Conservation (phyloP, 2,888 invertebrate genomes). For the Mesorhabditis spiculigera region DNA sequence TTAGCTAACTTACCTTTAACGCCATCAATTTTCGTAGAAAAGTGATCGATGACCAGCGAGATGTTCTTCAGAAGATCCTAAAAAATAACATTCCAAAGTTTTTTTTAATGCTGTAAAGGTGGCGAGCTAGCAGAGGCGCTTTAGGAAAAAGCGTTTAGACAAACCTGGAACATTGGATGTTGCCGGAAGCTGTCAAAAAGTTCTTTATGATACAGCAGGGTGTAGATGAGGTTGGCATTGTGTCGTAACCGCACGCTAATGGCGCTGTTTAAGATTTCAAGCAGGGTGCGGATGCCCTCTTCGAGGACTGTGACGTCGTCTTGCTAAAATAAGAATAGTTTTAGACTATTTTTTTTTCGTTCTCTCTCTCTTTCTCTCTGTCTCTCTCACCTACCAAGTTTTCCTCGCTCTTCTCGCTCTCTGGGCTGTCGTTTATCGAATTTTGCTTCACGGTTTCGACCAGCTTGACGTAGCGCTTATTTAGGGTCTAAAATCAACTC, state of each 20-base stretch:
- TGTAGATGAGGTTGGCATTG: conserved; percentile 89
- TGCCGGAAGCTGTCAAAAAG: conserved; percentile 81
- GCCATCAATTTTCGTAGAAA: conserved; percentile 31
- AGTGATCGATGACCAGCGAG: conserved; percentile 36
- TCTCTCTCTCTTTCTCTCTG: neutral
- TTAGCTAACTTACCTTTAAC: too few relatives aligned
- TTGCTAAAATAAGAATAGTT: conserved; percentile 65
- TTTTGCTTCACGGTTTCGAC: conserved; percentile 31
- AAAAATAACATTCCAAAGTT: conserved; percentile 7
- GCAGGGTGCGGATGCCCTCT: conserved; percentile 89
- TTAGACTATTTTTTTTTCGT: neutral
- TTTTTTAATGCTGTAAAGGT: too few relatives aligned
- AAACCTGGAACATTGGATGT: conserved; percentile 77
- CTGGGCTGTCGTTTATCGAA: conserved; percentile 29
- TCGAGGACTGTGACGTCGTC: conserved; percentile 87
- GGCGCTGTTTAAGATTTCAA: conserved; percentile 94
- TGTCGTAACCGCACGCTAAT: conserved; percentile 66
- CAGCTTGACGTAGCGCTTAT: conserved; percentile 70
- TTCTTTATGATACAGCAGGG: conserved; percentile 84
- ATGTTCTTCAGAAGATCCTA: conserved; percentile 40
- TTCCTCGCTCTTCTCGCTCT: conserved; percentile 14
- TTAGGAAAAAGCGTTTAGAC: conserved; percentile 62
- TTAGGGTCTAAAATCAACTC: conserved; percentile 32
- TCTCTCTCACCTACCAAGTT: conserved; percentile 18
- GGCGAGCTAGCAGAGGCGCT: neutral